phyloP scores from a whole-genome alignment of 2,797 vertebrate species.

The Triplophysa bombifrons region DNA sequence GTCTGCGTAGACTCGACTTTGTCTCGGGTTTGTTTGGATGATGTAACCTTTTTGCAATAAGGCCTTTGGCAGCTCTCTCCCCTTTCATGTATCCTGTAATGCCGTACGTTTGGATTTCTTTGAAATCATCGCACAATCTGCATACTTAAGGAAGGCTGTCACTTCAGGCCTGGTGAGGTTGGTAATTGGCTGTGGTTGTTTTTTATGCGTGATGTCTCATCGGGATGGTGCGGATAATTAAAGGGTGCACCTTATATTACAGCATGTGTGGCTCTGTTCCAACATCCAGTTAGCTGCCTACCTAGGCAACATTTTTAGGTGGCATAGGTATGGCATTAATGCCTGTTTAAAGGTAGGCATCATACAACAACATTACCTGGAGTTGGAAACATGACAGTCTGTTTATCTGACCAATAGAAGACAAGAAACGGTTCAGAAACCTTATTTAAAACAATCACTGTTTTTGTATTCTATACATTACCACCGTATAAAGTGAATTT shows the following conservation, averaged over 20 bases:
- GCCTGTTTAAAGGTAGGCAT: no score
- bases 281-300: constrained; percentile 5
- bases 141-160: constrained; percentile 51
- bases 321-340: not conserved
- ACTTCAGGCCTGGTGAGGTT: constrained; percentile 48
- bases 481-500: constrained; percentile 41
- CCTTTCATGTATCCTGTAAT: constrained; percentile 62
- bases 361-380: no score
- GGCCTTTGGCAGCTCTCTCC: constrained; percentile 52
- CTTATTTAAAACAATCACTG: not conserved
- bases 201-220: constrained; percentile 13
- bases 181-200: constrained; percentile 41
- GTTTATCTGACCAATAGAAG: not conserved
- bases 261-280: not conserved
- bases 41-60: constrained; percentile 70
- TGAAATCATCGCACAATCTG: constrained; percentile 56
- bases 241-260: not conserved
- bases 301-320: not conserved
- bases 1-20: constrained; percentile 58
- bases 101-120: constrained; percentile 57
- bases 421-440: constrained; percentile 24
- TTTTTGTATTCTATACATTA: constrained; percentile 7
- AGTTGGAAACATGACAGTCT: no score
- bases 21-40: constrained; percentile 66
- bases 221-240: not conserved